phyloP scores from a whole-genome alignment of 2,113 vertebrate species.

The pig (Sus scrofa) region DNA sequence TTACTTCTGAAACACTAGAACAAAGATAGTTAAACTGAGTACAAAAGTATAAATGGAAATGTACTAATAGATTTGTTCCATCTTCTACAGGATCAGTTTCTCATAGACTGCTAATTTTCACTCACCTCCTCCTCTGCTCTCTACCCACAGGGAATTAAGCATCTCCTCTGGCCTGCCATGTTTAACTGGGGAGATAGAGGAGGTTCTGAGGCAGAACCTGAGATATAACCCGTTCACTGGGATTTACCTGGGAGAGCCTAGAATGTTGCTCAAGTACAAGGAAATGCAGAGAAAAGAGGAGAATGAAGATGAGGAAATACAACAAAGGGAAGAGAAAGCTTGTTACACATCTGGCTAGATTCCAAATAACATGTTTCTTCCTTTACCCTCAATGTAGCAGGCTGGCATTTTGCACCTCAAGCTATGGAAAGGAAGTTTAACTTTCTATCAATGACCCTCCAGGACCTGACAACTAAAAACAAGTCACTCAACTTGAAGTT shows the following conservation, averaged over 20 bases:
- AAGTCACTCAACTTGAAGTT: not conserved
- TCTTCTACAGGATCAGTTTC: not conserved
- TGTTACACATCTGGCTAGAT: not conserved
- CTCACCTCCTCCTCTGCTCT: not conserved
- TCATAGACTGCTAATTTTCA: not conserved
- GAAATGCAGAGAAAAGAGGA: not conserved
- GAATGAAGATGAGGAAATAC: not conserved
- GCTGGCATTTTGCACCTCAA: not conserved
- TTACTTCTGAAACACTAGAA: not conserved
- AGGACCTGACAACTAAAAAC: not conserved
- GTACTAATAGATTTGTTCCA: not conserved
- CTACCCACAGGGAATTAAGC: not conserved
- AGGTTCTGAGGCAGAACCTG: not conserved
- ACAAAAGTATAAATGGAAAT: not conserved
- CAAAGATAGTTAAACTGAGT: not conserved
- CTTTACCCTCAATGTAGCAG: not conserved
- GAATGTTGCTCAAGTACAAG: not conserved
- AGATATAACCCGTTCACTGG: not conserved
- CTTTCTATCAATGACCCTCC: not conserved
- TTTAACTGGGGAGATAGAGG: not conserved
- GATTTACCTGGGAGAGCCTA: not conserved
- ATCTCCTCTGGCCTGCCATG: not conserved
- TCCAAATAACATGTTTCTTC: not conserved
- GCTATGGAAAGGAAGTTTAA: not conserved
- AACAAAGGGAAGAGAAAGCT: not conserved